phyloP scores from a whole-genome alignment of 2,888 invertebrate genomes.

The Scaptomyza caliginosa region DNA sequence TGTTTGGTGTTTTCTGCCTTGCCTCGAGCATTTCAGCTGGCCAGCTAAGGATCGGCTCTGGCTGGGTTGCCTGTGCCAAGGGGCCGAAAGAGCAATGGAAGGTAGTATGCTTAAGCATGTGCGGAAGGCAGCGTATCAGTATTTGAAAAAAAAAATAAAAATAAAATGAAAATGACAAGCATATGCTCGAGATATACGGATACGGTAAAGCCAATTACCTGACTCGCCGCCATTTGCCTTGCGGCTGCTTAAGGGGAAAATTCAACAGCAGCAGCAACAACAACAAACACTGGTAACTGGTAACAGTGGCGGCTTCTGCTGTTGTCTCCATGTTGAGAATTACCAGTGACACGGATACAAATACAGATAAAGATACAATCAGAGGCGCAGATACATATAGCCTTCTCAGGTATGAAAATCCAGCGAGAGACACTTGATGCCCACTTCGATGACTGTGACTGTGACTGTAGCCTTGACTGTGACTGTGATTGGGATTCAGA shows the following conservation, averaged over 20 bases:
- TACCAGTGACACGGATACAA: conserved; percentile 66
- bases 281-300: conserved; percentile 33
- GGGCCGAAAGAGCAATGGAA: neutral
- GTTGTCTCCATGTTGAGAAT: conserved; percentile 70
- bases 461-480: neutral
- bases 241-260: conserved; percentile 62
- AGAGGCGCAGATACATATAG: conserved; percentile 21
- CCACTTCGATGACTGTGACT: neutral
- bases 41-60: neutral
- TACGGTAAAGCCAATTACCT: conserved; percentile 72
- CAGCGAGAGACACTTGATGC: conserved; percentile 60
- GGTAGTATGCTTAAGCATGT: conserved; percentile 9
- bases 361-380: conserved; percentile 12
- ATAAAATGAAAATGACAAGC: conserved; percentile 41
- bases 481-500: too few relatives aligned
- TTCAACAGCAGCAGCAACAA: neutral
- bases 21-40: conserved; percentile 8
- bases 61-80: neutral
- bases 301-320: conserved; percentile 30
- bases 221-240: conserved; percentile 31
- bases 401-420: conserved; percentile 49
- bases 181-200: conserved; percentile 64
- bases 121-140: conserved; percentile 40
- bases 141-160: conserved; percentile 53
- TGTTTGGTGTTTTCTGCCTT: neutral